Evolutionary conservation across 1,140 invertebrate species (phyloP).

Genomic region (Ridgeia piscesae): DNA sequence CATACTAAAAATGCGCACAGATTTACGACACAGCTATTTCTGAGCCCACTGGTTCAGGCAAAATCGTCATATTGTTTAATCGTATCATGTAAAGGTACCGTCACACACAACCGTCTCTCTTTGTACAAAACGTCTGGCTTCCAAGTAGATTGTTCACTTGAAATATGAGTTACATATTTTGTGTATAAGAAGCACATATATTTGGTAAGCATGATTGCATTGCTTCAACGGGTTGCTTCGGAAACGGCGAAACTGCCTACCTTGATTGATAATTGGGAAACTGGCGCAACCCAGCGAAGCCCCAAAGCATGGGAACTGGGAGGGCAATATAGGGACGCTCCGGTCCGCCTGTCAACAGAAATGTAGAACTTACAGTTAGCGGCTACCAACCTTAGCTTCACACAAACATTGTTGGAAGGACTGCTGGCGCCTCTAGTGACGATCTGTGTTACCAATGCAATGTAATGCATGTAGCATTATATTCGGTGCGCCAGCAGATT

Average conservation of each 20-base stretch:
- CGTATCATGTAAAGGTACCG: not conserved
- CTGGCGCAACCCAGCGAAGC: not conserved
- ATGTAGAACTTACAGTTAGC: not conserved
- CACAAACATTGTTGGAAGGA: not conserved
- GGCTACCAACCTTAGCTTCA: not conserved
- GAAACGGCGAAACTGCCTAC: not conserved
- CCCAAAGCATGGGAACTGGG: not conserved
- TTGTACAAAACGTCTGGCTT: too few relatives aligned
- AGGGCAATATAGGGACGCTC: not conserved
- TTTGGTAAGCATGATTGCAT: not conserved
- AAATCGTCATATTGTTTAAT: not conserved
- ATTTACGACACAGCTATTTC: not conserved
- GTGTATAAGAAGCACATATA: not conserved
- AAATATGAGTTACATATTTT: too few relatives aligned
- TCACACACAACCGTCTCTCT: not conserved
- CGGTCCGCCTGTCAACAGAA: not conserved
- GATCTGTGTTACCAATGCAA: too few relatives aligned
- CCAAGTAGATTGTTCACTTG: too few relatives aligned
- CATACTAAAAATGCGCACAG: not conserved
- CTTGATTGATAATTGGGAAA: not conserved
- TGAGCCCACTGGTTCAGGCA: not conserved
- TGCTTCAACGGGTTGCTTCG: not conserved
- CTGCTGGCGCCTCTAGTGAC: too few relatives aligned
- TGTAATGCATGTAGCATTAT: too few relatives aligned
- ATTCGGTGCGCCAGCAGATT: too few relatives aligned